These are phyloP conservation scores for Chinchilla lanigera DNA, from an alignment of 2,113 vertebrate species.

Conservation along the genomic window DNA sequence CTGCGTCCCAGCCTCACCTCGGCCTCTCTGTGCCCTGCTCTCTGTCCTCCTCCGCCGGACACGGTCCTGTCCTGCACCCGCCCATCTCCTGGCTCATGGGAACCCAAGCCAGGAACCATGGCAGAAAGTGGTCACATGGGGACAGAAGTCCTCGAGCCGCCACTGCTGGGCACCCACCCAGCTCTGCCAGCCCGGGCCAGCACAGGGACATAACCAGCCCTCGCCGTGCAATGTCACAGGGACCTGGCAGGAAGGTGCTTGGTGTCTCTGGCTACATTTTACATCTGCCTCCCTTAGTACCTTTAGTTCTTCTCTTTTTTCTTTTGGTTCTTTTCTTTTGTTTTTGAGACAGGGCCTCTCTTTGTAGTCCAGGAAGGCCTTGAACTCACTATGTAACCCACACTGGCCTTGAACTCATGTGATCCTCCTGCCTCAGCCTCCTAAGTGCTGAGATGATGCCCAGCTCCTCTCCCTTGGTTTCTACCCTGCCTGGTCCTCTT, in stretches of 20 bases:
- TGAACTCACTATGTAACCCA: neutral
- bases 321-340: neutral
- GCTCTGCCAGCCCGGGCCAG: neutral
- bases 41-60: neutral
- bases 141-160: neutral
- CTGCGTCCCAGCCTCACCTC: neutral
- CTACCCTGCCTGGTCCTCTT: neutral
- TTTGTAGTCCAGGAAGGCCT: neutral
- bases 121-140: neutral
- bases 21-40: neutral
- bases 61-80: neutral
- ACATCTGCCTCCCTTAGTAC: neutral
- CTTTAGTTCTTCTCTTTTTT: neutral
- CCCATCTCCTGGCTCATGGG: neutral
- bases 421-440: neutral
- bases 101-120: neutral
- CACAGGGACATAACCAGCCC: neutral
- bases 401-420: neutral
- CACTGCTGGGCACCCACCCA: neutral
- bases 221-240: neutral
- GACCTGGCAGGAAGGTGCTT: neutral
- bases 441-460: neutral
- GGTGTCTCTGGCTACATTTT: neutral
- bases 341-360: neutral
- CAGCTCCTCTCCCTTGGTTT: neutral